These are phyloP conservation scores for Aphaenogaster floridana DNA, from an alignment of 1,140 invertebrate species.

Conservation along the genomic window DNA sequence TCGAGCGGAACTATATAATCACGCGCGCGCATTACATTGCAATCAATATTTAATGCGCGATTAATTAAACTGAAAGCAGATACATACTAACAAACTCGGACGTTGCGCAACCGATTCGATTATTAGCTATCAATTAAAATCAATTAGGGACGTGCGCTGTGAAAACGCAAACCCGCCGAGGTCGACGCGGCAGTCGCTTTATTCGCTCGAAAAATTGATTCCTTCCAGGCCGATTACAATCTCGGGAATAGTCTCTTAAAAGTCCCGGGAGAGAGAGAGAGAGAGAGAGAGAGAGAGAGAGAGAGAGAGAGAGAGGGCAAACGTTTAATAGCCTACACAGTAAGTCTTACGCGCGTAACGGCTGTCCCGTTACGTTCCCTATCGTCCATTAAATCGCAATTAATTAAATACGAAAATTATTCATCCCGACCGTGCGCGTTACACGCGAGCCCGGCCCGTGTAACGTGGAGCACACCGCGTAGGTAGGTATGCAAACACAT, in stretches of 20 bases:
- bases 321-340: conserved; percentile 38
- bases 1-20: background rate
- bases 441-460: conserved; percentile 22
- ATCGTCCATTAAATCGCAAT: conserved; percentile 64
- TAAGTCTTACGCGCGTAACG: conserved; percentile 32
- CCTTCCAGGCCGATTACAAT: conserved; percentile 37
- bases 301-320: conserved; percentile 4
- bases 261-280: background rate
- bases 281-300: background rate
- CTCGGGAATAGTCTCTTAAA: conserved; percentile 26
- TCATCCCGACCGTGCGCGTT: conserved; percentile 53
- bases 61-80: conserved; percentile 50
- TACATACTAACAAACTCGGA: conserved; percentile 6
- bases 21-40: conserved; percentile 6
- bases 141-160: conserved; percentile 38
- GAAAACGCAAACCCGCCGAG: conserved; percentile 4
- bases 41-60: conserved; percentile 46
- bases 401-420: conserved; percentile 70
- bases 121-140: conserved; percentile 59
- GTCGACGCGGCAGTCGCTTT: conserved; percentile 7
- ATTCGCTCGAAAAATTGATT: conserved; percentile 46
- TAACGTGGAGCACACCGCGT: conserved; percentile 1
- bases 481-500: conserved; percentile 53
- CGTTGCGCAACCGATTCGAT: conserved; percentile 16
- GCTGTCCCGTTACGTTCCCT: conserved; percentile 26